Base-by-base conservation (phyloP, 1,140 invertebrate species). In the Panonychus citri region DNA sequence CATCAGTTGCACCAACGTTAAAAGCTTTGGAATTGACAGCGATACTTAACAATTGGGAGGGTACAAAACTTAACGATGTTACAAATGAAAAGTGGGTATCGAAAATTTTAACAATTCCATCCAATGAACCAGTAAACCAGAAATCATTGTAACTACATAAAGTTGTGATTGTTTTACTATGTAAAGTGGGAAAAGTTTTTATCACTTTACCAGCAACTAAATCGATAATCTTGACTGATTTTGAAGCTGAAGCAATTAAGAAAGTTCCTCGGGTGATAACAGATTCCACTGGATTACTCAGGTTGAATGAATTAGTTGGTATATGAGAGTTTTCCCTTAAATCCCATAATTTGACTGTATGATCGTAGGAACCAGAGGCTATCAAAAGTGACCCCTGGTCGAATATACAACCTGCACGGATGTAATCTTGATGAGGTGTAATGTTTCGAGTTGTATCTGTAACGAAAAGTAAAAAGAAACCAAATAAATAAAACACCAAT, bases 151-250 rank as follows among this genome's bases (percentile, higher is more conserved):
- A 79, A 25, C 79, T 82, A 24, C 82, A 81, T 55, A 90, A 73
- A 49, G 80, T 81, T 3, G 87, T 94, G 2, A 96, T 78, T 2
- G 89, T 91, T 75, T 96, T 96, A 50, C 51, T 54, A 66, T 95
- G 87, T 69, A 96, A 82, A 66, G 85, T 78, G 43, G 79, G 78
- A 63, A 89, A 75, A 68, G 77, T 78, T 13, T 81, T 78, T 12
- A 94, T 66, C 55, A 91, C 69, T 67, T 81, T 81, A 8, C 89
- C 87, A 58, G 81, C 76, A 40, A 93, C 74, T 48, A 81, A 78
- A 71, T 97, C 90, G 89, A 89, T 97, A 13, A 96, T 81, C 71
- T 82, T 82, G 1, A 97, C 80, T 70, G 85, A 81, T 37, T 81
- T 88, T 13, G 87, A 89, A 65, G 91, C 81, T 78, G 60, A 46